phyloP scores from a whole-genome alignment of 2,797 vertebrate species.

The Neosilurus mollespiculum region DNA sequence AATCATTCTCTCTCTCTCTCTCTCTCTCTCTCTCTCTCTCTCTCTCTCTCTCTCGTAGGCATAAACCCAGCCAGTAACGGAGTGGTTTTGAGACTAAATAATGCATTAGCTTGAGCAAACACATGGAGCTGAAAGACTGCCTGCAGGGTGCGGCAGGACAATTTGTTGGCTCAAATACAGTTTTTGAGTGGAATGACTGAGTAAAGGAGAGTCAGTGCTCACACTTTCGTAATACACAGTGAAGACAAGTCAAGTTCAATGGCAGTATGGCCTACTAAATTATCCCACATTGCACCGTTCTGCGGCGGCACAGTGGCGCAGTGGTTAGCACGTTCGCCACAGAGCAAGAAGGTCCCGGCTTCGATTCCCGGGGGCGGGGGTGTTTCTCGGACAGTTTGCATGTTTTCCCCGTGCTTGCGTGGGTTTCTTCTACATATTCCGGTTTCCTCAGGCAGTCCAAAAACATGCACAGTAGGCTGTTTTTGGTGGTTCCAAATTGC shows the following conservation, averaged over 20 bases:
- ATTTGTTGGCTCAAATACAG: background rate
- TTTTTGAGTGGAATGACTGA: background rate
- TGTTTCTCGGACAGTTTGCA: too few relatives aligned
- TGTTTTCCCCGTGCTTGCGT: too few relatives aligned
- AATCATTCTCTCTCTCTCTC: conserved; percentile 5
- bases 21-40: conserved; percentile 3
- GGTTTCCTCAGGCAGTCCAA: too few relatives aligned
- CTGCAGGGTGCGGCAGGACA: background rate
- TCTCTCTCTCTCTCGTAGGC: background rate
- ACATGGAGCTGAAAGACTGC: conserved; percentile 3
- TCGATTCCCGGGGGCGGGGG: too few relatives aligned
- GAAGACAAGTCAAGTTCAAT: background rate
- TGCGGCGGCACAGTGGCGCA: background rate
- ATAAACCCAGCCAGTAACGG: background rate
- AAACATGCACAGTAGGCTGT: too few relatives aligned
- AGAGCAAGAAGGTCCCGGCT: too few relatives aligned
- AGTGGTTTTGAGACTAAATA: conserved; percentile 31
- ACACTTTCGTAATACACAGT: background rate
- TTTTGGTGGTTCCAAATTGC: too few relatives aligned
- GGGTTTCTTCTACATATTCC: too few relatives aligned
- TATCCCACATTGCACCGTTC: background rate
- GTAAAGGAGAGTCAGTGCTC: background rate
- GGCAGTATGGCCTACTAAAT: background rate
- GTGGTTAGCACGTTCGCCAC: too few relatives aligned
- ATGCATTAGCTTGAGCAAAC: conserved; percentile 36